Conservation (phyloP, 2,797 vertebrate genomes). For the Carcharodon carcharias region DNA sequence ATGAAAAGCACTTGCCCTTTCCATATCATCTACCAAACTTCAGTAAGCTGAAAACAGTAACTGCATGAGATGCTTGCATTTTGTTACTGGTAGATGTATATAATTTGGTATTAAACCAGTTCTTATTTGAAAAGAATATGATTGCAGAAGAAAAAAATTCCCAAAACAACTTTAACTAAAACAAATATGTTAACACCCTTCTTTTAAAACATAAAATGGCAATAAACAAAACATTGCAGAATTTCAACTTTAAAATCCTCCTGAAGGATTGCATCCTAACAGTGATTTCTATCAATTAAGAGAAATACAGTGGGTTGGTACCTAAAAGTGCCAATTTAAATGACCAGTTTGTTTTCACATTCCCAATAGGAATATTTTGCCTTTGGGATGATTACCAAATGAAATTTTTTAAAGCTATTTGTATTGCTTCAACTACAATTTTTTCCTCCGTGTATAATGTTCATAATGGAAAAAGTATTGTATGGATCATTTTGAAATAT, state of each 20-base stretch:
- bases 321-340: not conserved
- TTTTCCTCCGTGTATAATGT: not conserved
- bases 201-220: not conserved
- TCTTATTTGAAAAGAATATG: not conserved
- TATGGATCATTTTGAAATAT: not conserved
- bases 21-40: not conserved
- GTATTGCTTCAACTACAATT: not conserved
- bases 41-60: constrained; percentile 12
- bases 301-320: not conserved
- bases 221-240: not conserved
- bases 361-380: not conserved
- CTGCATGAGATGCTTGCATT: not conserved
- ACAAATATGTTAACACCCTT: not conserved
- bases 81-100: not conserved
- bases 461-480: not conserved
- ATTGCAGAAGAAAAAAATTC: not conserved
- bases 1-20: not conserved
- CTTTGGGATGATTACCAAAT: not conserved
- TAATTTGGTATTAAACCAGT: not conserved
- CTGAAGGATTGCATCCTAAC: not conserved
- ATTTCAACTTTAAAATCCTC: not conserved
- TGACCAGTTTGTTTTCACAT: not conserved
- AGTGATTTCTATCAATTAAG: not conserved
- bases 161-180: not conserved
- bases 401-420: not conserved